phyloP scores from a whole-genome alignment of 2,888 invertebrate species.

The Proisotoma minuta region DNA sequence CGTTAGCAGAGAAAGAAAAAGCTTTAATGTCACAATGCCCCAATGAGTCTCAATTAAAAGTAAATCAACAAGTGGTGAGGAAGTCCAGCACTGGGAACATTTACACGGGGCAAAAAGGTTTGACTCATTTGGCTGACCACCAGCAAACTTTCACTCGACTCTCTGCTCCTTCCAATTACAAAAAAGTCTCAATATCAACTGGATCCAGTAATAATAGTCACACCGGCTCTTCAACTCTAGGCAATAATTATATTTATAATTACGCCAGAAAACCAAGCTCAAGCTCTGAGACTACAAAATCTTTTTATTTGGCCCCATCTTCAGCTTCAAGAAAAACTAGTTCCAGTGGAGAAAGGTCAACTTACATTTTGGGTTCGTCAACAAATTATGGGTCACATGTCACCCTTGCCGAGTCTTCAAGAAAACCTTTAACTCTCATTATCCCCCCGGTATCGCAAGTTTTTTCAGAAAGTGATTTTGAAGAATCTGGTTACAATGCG shows the following conservation, averaged over 20 bases:
- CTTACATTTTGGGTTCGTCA: conserved; percentile 2
- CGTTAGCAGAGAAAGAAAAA: conserved; percentile 38
- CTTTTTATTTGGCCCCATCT: not conserved
- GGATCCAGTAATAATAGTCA: not conserved
- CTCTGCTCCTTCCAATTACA: not conserved
- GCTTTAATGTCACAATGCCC: too few relatives aligned
- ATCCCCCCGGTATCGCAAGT: conserved; percentile 32
- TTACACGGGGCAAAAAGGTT: too few relatives aligned
- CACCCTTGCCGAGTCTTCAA: conserved; percentile 13
- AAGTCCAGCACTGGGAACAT: too few relatives aligned
- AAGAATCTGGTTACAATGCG: conserved; percentile 12
- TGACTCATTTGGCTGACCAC: too few relatives aligned
- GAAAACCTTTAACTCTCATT: conserved; percentile 37
- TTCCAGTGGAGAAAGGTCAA: not conserved
- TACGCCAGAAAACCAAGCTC: not conserved
- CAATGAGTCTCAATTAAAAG: too few relatives aligned
- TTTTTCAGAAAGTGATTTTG: conserved; percentile 10
- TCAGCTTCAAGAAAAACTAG: not conserved
- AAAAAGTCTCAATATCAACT: conserved; percentile 5
- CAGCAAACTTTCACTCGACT: too few relatives aligned
- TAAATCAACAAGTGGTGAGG: too few relatives aligned
- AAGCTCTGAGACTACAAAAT: not conserved
- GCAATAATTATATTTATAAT: conserved; percentile 2
- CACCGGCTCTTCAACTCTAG: not conserved
- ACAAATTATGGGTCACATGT: not conserved